Evolutionary conservation across 1,140 invertebrate species (phyloP).

Genomic region (Cydia strobilella): DNA sequence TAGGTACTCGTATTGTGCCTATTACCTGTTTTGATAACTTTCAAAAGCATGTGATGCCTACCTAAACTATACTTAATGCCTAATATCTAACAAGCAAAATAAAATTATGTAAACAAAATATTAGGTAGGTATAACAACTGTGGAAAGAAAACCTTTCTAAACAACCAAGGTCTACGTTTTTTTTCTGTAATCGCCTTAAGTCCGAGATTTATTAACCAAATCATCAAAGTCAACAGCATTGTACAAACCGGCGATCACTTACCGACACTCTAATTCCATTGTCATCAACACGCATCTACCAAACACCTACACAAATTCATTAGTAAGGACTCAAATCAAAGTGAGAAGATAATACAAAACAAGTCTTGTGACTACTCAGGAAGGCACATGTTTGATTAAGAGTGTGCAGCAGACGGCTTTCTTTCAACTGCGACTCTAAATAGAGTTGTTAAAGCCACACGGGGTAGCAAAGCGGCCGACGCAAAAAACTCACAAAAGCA

Average conservation of each 20-base stretch:
- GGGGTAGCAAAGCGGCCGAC: conserved; percentile 67
- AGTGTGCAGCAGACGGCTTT: conserved; percentile 51
- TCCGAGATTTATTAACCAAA: conserved; percentile 64
- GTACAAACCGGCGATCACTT: conserved; percentile 69
- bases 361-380: background rate
- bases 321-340: conserved; percentile 44
- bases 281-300: conserved; percentile 69
- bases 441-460: conserved; percentile 71
- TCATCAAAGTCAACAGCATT: conserved; percentile 68
- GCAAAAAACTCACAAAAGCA: conserved; percentile 74
- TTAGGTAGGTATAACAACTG: background rate
- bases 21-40: too few relatives aligned
- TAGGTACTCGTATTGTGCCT: too few relatives aligned
- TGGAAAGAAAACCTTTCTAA: background rate
- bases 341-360: conserved; percentile 34
- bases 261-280: conserved; percentile 72
- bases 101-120: too few relatives aligned
- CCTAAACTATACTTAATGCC: too few relatives aligned
- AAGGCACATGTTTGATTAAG: background rate
- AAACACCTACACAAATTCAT: conserved; percentile 44
- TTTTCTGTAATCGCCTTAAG: conserved; percentile 41
- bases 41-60: too few relatives aligned
- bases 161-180: background rate
- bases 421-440: conserved; percentile 69
- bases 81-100: too few relatives aligned